phyloP scores from a whole-genome alignment of 1,140 invertebrate species.

The Aphelinus certus region DNA sequence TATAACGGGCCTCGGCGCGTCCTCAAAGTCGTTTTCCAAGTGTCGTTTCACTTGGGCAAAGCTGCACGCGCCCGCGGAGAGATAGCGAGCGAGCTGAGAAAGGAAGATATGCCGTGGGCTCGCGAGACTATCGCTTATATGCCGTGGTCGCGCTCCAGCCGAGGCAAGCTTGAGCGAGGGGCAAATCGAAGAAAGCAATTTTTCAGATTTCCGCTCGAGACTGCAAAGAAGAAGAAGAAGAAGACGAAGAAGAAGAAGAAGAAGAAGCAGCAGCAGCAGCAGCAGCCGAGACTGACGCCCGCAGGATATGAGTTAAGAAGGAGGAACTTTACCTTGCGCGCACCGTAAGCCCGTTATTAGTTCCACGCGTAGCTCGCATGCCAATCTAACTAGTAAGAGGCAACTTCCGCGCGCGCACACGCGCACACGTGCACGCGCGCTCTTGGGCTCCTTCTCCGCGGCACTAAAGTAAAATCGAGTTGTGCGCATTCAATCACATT shows the following conservation, averaged over 20 bases:
- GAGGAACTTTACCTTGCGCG: conserved; percentile 42
- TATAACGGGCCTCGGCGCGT: background rate
- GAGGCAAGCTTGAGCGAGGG: background rate
- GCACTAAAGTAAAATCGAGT: conserved; percentile 60
- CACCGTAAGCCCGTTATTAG: conserved; percentile 47
- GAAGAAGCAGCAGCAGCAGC: conserved; percentile 13
- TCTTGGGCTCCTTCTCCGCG: no score
- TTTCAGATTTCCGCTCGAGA: conserved; percentile 48
- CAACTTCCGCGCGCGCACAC: conserved; percentile 51
- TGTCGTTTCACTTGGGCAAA: background rate
- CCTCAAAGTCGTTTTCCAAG: conserved; percentile 24
- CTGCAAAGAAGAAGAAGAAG: conserved; percentile 20
- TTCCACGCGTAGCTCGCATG: conserved; percentile 46
- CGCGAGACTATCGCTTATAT: background rate
- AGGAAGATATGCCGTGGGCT: conserved; percentile 6
- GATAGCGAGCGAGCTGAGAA: background rate
- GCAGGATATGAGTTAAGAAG: conserved; percentile 51
- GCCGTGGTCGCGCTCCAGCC: background rate
- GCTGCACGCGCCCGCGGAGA: background rate
- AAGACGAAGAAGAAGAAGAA: conserved; percentile 13
- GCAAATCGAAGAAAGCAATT: conserved; percentile 50
- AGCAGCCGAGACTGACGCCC: conserved; percentile 15
- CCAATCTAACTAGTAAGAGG: conserved; percentile 59
- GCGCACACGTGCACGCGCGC: no score
- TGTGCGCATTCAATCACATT: conserved; percentile 59